These are phyloP conservation scores for Scolopax mira DNA, from an alignment of 2,113 vertebrate species.

Conservation along the genomic window DNA sequence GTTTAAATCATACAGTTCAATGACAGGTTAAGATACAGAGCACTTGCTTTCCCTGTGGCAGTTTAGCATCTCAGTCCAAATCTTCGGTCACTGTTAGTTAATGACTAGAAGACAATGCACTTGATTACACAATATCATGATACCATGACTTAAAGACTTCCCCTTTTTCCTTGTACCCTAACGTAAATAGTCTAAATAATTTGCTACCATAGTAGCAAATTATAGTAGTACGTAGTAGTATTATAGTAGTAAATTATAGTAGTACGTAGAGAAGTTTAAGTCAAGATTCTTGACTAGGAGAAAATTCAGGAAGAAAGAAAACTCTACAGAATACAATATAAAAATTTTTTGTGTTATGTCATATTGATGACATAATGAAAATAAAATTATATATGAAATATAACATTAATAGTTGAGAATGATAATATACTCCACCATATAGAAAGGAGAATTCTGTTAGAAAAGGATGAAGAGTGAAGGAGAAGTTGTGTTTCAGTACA, in stretches of 20 bases:
- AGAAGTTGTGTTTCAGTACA: neutral
- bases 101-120: neutral
- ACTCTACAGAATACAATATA: neutral
- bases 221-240: no score
- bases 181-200: neutral
- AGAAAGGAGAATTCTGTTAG: neutral
- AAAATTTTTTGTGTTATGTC: neutral
- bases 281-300: neutral
- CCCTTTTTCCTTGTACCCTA: neutral
- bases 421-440: fast-evolving
- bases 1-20: neutral
- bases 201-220: no score
- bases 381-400: neutral
- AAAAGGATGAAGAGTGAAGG: neutral
- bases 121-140: neutral
- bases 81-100: neutral
- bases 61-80: neutral
- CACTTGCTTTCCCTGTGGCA: neutral
- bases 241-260: no score
- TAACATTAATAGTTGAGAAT: neutral
- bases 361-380: neutral
- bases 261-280: neutral
- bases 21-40: neutral
- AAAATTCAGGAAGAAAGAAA: neutral
- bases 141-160: neutral